Base-by-base conservation (phyloP, 2,113 vertebrate species). In the Chloropsis cyanopogon region DNA sequence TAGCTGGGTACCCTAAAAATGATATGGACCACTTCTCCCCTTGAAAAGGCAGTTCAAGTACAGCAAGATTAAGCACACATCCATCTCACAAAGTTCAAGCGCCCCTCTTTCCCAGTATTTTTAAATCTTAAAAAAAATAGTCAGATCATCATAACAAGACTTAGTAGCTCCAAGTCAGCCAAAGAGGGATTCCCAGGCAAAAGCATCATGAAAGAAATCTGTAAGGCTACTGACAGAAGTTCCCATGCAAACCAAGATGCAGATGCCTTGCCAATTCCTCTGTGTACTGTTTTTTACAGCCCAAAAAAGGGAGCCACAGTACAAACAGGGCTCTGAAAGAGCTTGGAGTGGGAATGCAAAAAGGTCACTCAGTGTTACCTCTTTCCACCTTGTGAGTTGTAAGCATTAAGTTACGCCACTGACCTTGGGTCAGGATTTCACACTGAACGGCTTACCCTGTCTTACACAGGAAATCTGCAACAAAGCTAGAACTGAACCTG, bases 201-300 rank as follows among this genome's bases (percentile, higher is more conserved):
- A 78, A 14, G 10, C 8, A 33, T 21, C 0, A 1, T 33, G 57
- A 46, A 66, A 82, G 39, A 79, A 61, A 69, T 31, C 19, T 60
- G 8, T 31, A 49, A 59, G 49, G 44, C 39, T 82, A 28, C n/a
- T 53, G 42, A 26, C 35, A 44, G 35, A 63, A n/a, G 44, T 7
- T 76, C 10, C 9, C 6, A 20, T 18, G 24, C 21, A 83, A 72
- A 76, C 21, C 57, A 72, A 56, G 41, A 18, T 3, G 11, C 49
- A 68, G 0, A 5, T 26, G n/a, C 7, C 3, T 4, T 23, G 12
- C 33, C 0, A 7, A 26, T 35, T 79, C 52, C 44, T 22, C 4
- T 6, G 5, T 24, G 12, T 28, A 22, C 7, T 84, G 39, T 1
- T 57, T 73, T 57, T 44, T 41, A 47, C 35, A 71, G 35, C 3